Percentiles rank a stretch among this genome's conserved stretches.
Conservation (phyloP, 1,140 invertebrate species). For the Brachionus sp. region DNA sequence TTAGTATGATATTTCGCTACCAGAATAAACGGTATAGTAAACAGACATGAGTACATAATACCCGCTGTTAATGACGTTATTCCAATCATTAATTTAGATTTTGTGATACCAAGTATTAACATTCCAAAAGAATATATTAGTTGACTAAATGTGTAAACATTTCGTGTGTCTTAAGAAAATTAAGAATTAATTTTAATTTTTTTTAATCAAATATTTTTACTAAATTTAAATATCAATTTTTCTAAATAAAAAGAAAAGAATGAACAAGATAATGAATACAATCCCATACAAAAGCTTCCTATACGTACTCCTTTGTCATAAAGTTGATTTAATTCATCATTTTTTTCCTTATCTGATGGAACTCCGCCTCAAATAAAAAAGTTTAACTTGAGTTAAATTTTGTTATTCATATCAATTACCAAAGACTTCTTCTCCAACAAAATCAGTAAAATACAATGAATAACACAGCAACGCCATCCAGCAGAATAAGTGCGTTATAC, state of each 20-base stretch:
- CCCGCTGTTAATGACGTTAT: conserved; percentile 62
- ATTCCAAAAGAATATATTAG: conserved; percentile 82
- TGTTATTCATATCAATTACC: conserved; percentile 78
- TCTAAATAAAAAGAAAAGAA: conserved; percentile 84
- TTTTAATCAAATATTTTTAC: conserved; percentile 52
- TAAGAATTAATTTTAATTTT: neutral
- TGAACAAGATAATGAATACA: conserved; percentile 89
- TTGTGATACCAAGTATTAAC: conserved; percentile 76
- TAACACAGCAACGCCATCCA: conserved; percentile 98
- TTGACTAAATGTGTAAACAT: conserved; percentile 83
- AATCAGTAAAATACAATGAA: conserved; percentile 92
- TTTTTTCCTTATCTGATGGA: conserved; percentile 67
- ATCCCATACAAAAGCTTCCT: conserved; percentile 91
- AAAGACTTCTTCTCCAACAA: conserved; percentile 91
- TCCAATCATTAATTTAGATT: conserved; percentile 63
- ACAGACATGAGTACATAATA: conserved; percentile 92
- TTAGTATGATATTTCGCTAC: conserved; percentile 86
- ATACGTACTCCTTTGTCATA: conserved; percentile 89
- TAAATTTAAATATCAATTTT: conserved; percentile 74
- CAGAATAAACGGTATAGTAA: conserved; percentile 91
- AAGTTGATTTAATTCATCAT: conserved; percentile 61
- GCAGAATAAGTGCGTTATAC: conserved; percentile 88
- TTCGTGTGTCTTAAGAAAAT: conserved; percentile 69
- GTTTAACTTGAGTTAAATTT: conserved; percentile 48
- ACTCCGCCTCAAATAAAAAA: conserved; percentile 32